Conservation (phyloP, 2,888 invertebrate genomes). For the Chaitophorus viminalis region DNA sequence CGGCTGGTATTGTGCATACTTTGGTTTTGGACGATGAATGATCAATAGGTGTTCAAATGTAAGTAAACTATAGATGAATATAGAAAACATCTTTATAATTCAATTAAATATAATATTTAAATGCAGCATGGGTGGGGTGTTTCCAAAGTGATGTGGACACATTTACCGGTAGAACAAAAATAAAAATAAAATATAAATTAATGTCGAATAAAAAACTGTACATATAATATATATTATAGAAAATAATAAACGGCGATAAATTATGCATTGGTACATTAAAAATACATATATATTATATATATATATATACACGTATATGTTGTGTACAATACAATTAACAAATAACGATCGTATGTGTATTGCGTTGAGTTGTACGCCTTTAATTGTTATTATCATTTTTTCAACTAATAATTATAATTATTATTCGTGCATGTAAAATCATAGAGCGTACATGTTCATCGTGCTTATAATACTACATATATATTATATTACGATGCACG, state of each 20-base stretch:
- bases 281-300: too few relatives aligned
- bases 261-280: too few relatives aligned
- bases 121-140: too few relatives aligned
- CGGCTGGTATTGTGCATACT: background rate
- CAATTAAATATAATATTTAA: too few relatives aligned
- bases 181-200: too few relatives aligned
- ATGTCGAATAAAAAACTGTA: too few relatives aligned
- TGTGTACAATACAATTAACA: too few relatives aligned
- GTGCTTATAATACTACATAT: background rate
- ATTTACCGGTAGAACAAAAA: background rate
- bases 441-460: background rate
- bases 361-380: background rate
- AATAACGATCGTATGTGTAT: background rate
- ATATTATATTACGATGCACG: background rate
- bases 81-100: background rate
- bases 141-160: too few relatives aligned
- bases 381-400: conserved; percentile 38
- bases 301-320: too few relatives aligned
- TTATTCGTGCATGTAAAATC: background rate
- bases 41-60: background rate
- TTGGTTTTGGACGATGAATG: background rate
- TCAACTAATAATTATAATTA: conserved; percentile 41
- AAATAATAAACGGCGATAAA: background rate
- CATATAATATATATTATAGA: too few relatives aligned
- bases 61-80: background rate